phyloP scores from a whole-genome alignment of 2,888 invertebrate genomes.

The Pherbina coryleti region DNA sequence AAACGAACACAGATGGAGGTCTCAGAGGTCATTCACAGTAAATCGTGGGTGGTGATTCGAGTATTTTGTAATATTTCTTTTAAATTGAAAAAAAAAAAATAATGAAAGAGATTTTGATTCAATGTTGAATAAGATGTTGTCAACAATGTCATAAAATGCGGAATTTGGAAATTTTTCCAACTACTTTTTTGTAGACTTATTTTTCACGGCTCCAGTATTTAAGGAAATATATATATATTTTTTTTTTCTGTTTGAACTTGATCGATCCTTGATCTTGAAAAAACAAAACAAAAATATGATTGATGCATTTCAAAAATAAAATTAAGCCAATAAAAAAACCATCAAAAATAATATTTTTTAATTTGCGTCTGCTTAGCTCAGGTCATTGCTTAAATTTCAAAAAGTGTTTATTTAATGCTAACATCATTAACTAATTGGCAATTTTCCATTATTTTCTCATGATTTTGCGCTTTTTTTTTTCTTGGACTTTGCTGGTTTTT shows the following conservation, averaged over 20 bases:
- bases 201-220: neutral
- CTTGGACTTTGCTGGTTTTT: neutral
- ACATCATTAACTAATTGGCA: slow-evolving; percentile 4
- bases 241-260: too few species aligned
- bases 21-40: slow-evolving; percentile 23
- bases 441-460: neutral
- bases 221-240: neutral
- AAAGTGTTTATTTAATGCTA: neutral
- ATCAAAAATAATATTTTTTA: neutral
- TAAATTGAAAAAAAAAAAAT: neutral
- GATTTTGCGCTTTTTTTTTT: slow-evolving; percentile 8
- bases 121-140: too few species aligned
- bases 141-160: too few species aligned
- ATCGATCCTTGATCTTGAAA: too few species aligned
- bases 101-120: neutral
- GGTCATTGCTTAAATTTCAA: neutral
- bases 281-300: too few species aligned
- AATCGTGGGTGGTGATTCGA: slow-evolving; percentile 4
- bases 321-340: neutral
- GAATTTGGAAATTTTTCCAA: neutral
- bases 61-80: neutral
- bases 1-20: slow-evolving; percentile 25
- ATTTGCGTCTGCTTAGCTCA: neutral
- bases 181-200: neutral
- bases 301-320: too few species aligned